Base-by-base conservation (phyloP, 2,888 invertebrate species). In the Limenitis arthemis region DNA sequence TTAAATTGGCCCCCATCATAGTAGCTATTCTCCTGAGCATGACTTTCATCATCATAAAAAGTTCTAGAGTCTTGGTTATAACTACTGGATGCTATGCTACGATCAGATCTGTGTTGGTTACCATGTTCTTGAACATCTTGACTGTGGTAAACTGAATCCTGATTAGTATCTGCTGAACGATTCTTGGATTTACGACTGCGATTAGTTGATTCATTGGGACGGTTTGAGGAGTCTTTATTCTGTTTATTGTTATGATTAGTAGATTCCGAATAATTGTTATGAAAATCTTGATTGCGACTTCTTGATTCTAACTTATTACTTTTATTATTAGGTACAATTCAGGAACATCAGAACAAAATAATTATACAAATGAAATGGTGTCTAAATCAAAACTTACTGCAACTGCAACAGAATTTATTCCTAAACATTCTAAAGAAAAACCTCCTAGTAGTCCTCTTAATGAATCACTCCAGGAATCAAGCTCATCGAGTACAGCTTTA, bases 361-460 rank as follows among this genome's bases (percentile, higher is more conserved):
- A 64, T 42, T 77, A 71, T 58, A 58, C 71, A 40, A 77, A 72
- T 67, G 75, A 79, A 47, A 64, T 80, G 62, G 73, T 79, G 56
- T 70, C 76, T 47, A 80, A 79, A 60, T 89, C 89, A 36, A 89
- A 85, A 61, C 74, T 89, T 39, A 88, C 89, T 51, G 75, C 88
- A 9, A 88, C 86, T 41, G 89, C 89, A 20, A 84, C 75, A 55
- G 89, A 89, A 71, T 89, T 89, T 79, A 80, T 88, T 59, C 89
- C 89, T 52, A 88, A 86, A 69, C 46, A 69, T 63, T 59, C 64
- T 68, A 59, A 64, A 71, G 44, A 70, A 59, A 77, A 76, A 57
- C 49, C 66, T 59, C 64, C 66, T 28, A 60, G 60, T 54, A 64
- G 60, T 53, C 50, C 60, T 53, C 54, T 66, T 51, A 61, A 55